Conservation (phyloP, 2,797 vertebrate species). For the Picus viridis region DNA sequence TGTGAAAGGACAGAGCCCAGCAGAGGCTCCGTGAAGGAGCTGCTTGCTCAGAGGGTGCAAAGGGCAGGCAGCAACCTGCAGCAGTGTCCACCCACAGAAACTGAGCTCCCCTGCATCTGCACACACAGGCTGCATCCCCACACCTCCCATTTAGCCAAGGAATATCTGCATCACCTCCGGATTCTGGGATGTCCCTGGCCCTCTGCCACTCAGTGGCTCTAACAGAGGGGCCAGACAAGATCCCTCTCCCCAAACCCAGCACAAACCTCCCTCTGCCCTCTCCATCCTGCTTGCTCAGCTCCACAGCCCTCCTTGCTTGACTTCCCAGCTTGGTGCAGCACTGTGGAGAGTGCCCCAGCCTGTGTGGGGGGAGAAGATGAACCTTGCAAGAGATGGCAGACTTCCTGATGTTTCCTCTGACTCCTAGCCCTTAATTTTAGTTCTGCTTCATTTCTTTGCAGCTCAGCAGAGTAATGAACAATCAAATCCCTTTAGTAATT, state of each 20-base stretch:
- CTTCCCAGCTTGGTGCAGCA: not conserved
- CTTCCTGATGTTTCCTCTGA: not conserved
- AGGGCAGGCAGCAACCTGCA: not conserved
- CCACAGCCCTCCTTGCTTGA: not conserved
- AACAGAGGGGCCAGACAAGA: not conserved
- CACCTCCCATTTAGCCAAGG: not conserved
- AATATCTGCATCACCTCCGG: not conserved
- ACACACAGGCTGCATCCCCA: accelerated
- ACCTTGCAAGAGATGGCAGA: not conserved
- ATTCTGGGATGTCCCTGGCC: not conserved
- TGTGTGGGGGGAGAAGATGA: not conserved
- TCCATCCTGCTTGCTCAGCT: accelerated
- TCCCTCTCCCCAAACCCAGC: not conserved
- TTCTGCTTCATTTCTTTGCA: slow-evolving; percentile 65
- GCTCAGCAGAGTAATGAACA: slow-evolving; percentile 62
- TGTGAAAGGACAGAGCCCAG: not conserved
- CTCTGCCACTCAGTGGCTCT: not conserved
- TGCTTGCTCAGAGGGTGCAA: not conserved
- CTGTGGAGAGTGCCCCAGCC: not conserved
- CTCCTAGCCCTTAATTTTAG: slow-evolving; percentile 61
- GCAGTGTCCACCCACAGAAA: not conserved
- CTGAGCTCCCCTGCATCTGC: not conserved
- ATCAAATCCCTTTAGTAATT: slow-evolving; percentile 66
- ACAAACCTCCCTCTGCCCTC: not conserved
- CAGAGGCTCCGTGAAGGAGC: not conserved